phyloP scores from a whole-genome alignment of 2,797 vertebrate species.

The Liparis tanakae region DNA sequence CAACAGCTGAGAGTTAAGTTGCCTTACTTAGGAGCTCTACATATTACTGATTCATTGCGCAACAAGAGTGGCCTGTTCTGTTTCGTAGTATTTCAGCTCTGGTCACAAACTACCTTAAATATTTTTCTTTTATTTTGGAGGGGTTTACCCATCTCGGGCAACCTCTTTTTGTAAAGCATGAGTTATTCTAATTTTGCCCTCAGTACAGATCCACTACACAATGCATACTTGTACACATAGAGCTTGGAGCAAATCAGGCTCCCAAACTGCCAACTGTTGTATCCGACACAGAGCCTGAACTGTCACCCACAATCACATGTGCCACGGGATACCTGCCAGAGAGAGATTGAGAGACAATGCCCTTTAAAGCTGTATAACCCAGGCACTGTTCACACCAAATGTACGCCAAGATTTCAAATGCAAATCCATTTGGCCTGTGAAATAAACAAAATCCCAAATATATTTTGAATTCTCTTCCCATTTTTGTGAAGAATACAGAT shows the following conservation, averaged over 20 bases:
- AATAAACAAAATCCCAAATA: conserved; percentile 10
- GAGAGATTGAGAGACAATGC: conserved; percentile 50
- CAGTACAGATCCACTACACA: conserved; percentile 39
- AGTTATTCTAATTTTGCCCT: conserved; percentile 52
- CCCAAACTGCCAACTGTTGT: conserved; percentile 67
- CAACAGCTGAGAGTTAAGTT: conserved; percentile 32
- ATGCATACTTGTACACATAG: conserved; percentile 37
- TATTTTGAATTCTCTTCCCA: background rate
- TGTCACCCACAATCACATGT: conserved; percentile 68
- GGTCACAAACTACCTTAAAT: conserved; percentile 9
- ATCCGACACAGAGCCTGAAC: conserved; percentile 55
- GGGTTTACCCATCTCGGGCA: conserved; percentile 5
- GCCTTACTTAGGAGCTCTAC: background rate
- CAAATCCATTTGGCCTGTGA: conserved; percentile 24
- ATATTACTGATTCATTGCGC: conserved; percentile 18
- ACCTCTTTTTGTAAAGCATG: conserved; percentile 34
- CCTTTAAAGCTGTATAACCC: conserved; percentile 27
- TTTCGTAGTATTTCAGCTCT: conserved; percentile 23
- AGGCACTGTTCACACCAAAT: conserved; percentile 25
- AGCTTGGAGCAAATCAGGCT: conserved; percentile 53
- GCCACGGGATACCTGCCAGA: conserved; percentile 64
- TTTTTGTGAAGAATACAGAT: conserved; percentile 42
- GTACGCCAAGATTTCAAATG: background rate
- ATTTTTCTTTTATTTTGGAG: background rate
- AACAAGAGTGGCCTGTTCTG: conserved; percentile 19